Base-by-base conservation (phyloP, 2,113 vertebrate species). In the Anseranas semipalmata region DNA sequence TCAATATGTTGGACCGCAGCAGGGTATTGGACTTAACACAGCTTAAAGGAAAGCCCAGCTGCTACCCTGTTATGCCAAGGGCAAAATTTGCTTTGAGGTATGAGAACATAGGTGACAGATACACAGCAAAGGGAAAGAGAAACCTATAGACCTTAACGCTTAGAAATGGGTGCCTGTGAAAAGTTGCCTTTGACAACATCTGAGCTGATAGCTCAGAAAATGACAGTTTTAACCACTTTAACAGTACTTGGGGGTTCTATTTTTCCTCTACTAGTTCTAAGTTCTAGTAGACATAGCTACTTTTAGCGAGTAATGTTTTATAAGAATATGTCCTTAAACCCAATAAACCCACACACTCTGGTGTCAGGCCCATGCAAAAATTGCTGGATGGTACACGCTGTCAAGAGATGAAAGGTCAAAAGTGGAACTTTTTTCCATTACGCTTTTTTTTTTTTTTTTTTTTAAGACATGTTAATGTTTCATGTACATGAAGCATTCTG, bases 251-350 rank as follows among this genome's bases (percentile, higher is more conserved):
- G 70, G 90, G 77, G 78, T 86, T 92, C 85, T 97, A 71, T 93
- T 96, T 97, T 97, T 70, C 77, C 87, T 96, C 87, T 87, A 89
- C 30, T 74, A 88, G 58, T 95, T 96, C 58, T 71, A 93, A 93
- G 73, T 95, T 97, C 93, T 91, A 88, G 95, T 93, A 96, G 92
- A 96, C 76, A 73, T 81, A 97, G 97, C 95, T 96, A 95, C 90
- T 89, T 95, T 81, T 77, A 85, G 85, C 91, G 68, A 98, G 85
- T 94, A 95, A 96, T 85, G 58, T 72, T 37, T 90, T 94, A 95
- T 58, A 96, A 74, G 41, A 18, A 41, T 27, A 22, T 91, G 35
- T 91, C 89, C 82, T 87, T 87, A 98, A 93, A 88, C 87, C 94
- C 87, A 95, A 84, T 95, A 97, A 97, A 97, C 84, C 60, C 33